Base-by-base conservation (phyloP, 2,888 invertebrate genomes). In the Pilophorus perplexus region DNA sequence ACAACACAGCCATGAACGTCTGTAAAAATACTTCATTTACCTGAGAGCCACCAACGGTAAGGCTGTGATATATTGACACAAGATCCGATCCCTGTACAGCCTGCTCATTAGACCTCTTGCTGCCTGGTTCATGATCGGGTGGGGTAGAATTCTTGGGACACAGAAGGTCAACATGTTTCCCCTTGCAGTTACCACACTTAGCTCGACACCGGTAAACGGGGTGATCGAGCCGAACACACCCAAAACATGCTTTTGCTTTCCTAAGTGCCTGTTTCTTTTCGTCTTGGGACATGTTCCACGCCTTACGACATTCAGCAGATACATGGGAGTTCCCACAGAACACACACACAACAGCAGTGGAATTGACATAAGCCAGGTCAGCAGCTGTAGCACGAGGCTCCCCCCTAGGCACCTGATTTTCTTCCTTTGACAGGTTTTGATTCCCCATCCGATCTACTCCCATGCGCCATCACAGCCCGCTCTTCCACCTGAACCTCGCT, bases 1-100 rank as follows among this genome's bases (percentile, higher is more conserved):
- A 18, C 50, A 62, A 1, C n/a, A 38, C 38, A 2, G 38, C 62
- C 14, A 1, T 16, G n/a, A 62, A 16, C 8, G 62, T 62, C 50
- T 62, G 62, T 14, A 62, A 55, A 23, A 62, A 62, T n/a, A 62
- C 62, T n/a, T 42, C 42, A 42, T 14, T 42, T 6, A 42, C n/a
- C 8, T 48, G 20, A 23, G 6, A 10, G 10, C 23, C 48, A 10
- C n/a, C 23, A 10, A 48, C 48, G 20, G 48, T 23, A 5, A 48
- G 10, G 14, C n/a, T 48, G 22, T 48, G 48, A 23, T 48, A 18
- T 10, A 48, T 20, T 6, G 50, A 28, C 46, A 52, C 5, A 44
- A 52, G 50, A 20, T 50, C 22, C 16, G n/a, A 22, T 62, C 55
- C 12, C 16, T 57, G 18, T 33, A 33, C 33, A 33, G 33, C 33